These are phyloP conservation scores for Drosophila dives DNA, from an alignment of 2,888 invertebrate genomes.

Conservation along the genomic window DNA sequence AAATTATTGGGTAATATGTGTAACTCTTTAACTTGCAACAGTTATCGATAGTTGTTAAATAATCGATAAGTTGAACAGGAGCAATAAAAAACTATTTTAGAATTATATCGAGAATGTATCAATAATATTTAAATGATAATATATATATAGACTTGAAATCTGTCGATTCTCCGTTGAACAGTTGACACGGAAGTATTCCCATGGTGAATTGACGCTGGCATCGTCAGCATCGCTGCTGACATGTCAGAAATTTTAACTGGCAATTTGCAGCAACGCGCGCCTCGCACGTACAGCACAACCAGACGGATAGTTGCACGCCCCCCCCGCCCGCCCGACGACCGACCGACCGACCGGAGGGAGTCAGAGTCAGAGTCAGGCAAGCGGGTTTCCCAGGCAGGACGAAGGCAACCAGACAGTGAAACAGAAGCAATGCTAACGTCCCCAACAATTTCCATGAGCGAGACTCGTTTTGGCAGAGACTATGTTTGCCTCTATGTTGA, in stretches of 20 bases:
- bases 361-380: neutral
- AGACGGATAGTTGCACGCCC: constrained; percentile 30
- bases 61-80: neutral
- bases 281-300: constrained; percentile 60
- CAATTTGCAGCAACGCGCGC: constrained; percentile 74
- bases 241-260: constrained; percentile 80
- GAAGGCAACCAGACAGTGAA: constrained; percentile 22
- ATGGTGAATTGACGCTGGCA: constrained; percentile 51
- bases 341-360: constrained; percentile 15
- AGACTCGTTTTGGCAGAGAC: constrained; percentile 14
- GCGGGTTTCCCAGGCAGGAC: too few species aligned
- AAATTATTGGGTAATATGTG: neutral
- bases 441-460: constrained; percentile 58
- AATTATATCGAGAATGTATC: neutral
- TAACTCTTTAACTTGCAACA: neutral
- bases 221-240: constrained; percentile 65
- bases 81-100: neutral
- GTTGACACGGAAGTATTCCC: constrained; percentile 31
- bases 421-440: constrained; percentile 45
- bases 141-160: neutral
- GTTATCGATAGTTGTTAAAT: neutral
- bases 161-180: constrained; percentile 6
- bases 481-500: constrained; percentile 4
- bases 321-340: neutral
- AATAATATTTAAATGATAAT: neutral